Base-by-base conservation (phyloP, 2,888 invertebrate genomes). In the Slavum lentiscoides region DNA sequence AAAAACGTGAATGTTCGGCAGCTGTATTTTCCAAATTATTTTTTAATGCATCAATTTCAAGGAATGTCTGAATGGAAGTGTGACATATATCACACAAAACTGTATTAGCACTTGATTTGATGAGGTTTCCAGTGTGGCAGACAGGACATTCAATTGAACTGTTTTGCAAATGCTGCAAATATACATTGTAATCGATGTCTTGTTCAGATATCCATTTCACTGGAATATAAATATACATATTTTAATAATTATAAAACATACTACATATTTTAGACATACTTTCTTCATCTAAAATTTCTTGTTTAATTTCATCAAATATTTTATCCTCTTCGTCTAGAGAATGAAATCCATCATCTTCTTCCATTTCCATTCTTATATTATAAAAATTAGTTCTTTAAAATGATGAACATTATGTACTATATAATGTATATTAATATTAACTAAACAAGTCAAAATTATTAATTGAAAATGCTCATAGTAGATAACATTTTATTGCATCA, bases 231-330 rank as follows among this genome's bases (percentile, higher is more conserved):
- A 64, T 23, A 37, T 5, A 55, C 15, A 49, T 1, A 58, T 1
- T 53, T 55, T 55, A 30, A 23, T 70, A 49, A 11, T 49, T 49
- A 49, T 13, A 62, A 39, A 19, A 39, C 15, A 69, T 49, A 80
- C 13, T 49, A 53, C 30, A 55, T n/a, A 19, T 62, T 62, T 23
- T 37, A 19, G 39, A 72, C 80, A 19, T 64, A 80, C 80, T 70
- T n/a, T 80, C 80, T 80, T 80, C 80, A 80, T 80, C 70, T 72
- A 80, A 72, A 55, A 80, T 69, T 70, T 80, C 80, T 58, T 80
- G 80, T 80, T 80, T 80, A 72, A 80, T 80, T 64, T 80, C 80
- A 23, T 72, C 80, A 64, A 72, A 61, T 43, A 80, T 64, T 72
- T 80, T 69, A 64, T 80, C 80, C 64, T 80, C 80, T 72, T 80